phyloP scores from a whole-genome alignment of 2,113 vertebrate genomes.

The Noctilio leporinus region DNA sequence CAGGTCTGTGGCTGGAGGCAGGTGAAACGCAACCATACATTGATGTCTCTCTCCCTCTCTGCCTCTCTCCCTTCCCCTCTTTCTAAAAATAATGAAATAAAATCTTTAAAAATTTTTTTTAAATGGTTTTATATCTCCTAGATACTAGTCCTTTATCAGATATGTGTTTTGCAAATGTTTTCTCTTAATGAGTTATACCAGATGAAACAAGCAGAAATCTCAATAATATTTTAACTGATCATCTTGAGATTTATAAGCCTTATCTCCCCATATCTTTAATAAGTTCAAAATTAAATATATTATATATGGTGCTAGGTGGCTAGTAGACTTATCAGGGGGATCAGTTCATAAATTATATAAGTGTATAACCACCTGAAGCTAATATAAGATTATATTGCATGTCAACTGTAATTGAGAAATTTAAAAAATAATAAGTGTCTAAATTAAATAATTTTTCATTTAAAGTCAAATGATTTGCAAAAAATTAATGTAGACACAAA shows the following conservation, averaged over 20 bases:
- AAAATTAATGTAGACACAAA: background rate
- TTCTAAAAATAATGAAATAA: too few relatives aligned
- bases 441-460: background rate
- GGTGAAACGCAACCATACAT: too few relatives aligned
- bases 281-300: background rate
- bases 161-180: slow-evolving; percentile 22
- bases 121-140: background rate
- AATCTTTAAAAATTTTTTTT: too few relatives aligned
- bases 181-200: background rate
- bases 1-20: too few relatives aligned
- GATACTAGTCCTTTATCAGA: background rate
- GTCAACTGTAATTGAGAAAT: background rate
- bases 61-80: too few relatives aligned
- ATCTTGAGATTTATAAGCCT: background rate
- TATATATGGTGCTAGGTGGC: background rate
- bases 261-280: background rate
- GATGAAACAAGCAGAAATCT: background rate
- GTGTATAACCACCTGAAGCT: background rate
- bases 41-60: too few relatives aligned
- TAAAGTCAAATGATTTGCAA: background rate
- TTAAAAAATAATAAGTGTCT: slow-evolving; percentile 2
- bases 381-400: background rate
- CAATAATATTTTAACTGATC: background rate
- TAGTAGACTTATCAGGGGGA: background rate
- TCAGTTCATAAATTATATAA: background rate